Evolutionary conservation across 2,888 invertebrate genomes (phyloP).

Genomic region (Lasioglossum morio): DNA sequence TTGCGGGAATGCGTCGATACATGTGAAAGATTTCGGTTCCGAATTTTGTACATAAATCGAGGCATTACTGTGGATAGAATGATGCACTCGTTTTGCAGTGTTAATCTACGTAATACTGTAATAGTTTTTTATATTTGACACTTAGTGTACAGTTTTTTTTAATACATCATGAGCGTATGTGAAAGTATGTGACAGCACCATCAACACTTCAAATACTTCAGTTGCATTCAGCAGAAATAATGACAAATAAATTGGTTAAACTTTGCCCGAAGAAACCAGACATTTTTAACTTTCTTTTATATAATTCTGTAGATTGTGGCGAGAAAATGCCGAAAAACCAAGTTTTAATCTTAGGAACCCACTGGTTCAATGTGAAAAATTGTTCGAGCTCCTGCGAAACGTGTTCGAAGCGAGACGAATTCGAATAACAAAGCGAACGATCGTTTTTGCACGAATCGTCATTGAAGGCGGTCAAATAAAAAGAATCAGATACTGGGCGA

Average conservation of each 20-base stretch:
- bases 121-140: not conserved
- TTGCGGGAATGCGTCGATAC: not conserved
- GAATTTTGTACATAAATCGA: not conserved
- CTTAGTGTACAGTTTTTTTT: not conserved
- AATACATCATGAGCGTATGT: not conserved
- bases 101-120: not conserved
- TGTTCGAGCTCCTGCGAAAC: not conserved
- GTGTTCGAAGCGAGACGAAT: slow-evolving; percentile 13
- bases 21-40: not conserved
- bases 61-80: slow-evolving; percentile 7
- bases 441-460: slow-evolving; percentile 14
- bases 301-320: too few species aligned
- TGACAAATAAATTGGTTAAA: not conserved
- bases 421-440: slow-evolving; percentile 21
- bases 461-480: slow-evolving; percentile 7
- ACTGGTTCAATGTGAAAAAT: too few species aligned
- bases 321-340: too few species aligned
- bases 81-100: slow-evolving; percentile 28
- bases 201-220: not conserved
- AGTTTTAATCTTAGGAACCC: too few species aligned
- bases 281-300: too few species aligned
- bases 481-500: slow-evolving; percentile 21
- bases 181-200: too few species aligned
- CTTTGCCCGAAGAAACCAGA: too few species aligned
- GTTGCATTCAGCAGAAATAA: not conserved